These are phyloP conservation scores for Furnarius figulus DNA, from an alignment of 2,113 vertebrate species.

Conservation along the genomic window DNA sequence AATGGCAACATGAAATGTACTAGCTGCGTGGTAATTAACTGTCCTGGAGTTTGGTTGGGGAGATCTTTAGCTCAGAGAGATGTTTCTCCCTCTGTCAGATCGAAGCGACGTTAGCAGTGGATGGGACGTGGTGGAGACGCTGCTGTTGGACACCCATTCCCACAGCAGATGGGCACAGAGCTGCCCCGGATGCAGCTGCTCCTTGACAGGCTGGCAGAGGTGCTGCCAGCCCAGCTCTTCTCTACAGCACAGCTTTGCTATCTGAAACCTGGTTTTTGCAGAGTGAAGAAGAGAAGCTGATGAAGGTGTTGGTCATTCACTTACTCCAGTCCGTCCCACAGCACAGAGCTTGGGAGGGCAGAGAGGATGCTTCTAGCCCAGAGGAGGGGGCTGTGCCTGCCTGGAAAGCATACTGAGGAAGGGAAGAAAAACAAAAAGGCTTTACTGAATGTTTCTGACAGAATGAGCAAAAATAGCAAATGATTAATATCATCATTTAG, in stretches of 20 bases:
- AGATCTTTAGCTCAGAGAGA: not conserved
- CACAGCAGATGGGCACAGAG: fast-evolving
- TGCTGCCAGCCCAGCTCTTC: not conserved
- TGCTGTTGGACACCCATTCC: not conserved
- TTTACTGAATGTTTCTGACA: not conserved
- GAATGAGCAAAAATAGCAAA: not conserved
- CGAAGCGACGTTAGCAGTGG: not conserved
- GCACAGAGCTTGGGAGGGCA: not conserved
- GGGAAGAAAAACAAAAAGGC: not conserved
- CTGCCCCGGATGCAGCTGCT: not conserved
- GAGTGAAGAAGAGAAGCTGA: fast-evolving
- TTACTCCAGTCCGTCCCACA: fast-evolving
- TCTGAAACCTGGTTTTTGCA: not conserved
- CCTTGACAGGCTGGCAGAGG: not conserved
- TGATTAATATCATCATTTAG: not conserved
- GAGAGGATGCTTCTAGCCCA: not conserved
- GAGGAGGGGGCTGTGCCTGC: not conserved
- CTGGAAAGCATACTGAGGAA: not conserved
- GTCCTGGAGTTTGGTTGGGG: not conserved
- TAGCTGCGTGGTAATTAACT: not conserved
- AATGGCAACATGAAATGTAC: not conserved
- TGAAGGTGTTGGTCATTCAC: not conserved
- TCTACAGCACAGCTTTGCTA: not conserved
- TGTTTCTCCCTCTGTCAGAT: not conserved
- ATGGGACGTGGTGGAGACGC: not conserved